Conservation (phyloP, 2,113 vertebrate species). For the Aegotheles bennettii region DNA sequence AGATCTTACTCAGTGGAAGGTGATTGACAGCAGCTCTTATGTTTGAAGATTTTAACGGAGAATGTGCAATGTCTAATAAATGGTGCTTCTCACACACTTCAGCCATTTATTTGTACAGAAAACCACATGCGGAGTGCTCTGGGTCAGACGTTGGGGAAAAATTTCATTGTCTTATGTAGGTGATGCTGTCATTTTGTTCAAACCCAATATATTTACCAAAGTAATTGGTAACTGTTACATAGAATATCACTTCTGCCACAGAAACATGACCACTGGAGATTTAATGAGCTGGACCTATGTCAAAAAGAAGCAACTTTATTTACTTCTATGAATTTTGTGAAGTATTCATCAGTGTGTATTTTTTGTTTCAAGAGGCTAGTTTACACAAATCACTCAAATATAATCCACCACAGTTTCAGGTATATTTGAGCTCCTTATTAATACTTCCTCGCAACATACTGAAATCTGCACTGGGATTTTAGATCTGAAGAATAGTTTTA, state of each 20-base stretch:
- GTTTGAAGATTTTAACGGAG: background rate
- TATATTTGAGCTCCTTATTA: background rate
- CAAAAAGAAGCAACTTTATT: constrained; percentile 20
- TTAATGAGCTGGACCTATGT: constrained; percentile 42
- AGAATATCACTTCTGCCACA: background rate
- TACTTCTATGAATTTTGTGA: background rate
- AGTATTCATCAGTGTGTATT: background rate
- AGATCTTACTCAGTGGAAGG: background rate
- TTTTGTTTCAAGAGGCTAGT: background rate
- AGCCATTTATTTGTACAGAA: constrained; percentile 20
- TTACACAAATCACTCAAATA: background rate
- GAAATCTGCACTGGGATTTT: background rate
- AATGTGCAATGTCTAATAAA: constrained; percentile 5
- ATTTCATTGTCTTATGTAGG: background rate
- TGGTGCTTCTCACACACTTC: background rate
- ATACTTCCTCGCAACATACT: background rate
- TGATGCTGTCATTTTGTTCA: constrained; percentile 1
- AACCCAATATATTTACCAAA: constrained; percentile 27
- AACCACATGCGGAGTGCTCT: background rate
- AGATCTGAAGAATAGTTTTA: background rate
- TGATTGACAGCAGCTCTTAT: constrained; percentile 26
- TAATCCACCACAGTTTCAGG: background rate
- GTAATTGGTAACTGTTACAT: constrained; percentile 45
- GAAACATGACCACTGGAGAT: background rate
- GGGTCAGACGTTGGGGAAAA: background rate